Conservation (phyloP, 2,797 vertebrate species). For the Peromyscus attwateri region DNA sequence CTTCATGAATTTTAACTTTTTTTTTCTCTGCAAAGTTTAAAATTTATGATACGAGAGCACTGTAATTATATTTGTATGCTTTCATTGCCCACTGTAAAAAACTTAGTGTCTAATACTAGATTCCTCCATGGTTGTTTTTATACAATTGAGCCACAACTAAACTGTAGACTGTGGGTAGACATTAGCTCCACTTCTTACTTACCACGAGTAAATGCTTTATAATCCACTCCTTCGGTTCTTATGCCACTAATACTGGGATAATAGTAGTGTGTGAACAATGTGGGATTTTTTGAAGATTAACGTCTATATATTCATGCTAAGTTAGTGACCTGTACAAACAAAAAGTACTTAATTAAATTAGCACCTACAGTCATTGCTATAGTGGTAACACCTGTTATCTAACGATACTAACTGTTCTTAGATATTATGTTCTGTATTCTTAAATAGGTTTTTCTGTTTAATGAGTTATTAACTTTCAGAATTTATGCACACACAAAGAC, state of each 20-base stretch:
- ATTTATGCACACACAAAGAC: background rate
- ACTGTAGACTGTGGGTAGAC: background rate
- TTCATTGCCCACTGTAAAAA: background rate
- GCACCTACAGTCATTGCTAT: background rate
- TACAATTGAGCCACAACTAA: background rate
- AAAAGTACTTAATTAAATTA: background rate
- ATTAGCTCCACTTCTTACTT: too few relatives aligned
- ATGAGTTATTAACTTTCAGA: background rate
- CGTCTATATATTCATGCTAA: background rate
- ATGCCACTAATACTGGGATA: background rate
- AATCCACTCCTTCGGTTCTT: background rate
- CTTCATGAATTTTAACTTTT: background rate
- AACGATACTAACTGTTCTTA: background rate
- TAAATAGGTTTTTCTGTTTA: background rate
- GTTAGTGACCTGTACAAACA: background rate
- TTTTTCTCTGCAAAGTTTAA: background rate
- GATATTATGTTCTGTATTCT: background rate
- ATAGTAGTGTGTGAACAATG: background rate
- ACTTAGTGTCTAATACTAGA: background rate
- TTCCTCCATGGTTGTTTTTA: background rate
- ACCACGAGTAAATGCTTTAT: background rate
- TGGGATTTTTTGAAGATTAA: background rate
- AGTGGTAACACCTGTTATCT: background rate
- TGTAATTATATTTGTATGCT: background rate
- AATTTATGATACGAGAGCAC: background rate